Percentiles rank a stretch among this genome's conserved stretches.
These are phyloP conservation scores for Fissipunctia ypsillon DNA, from an alignment of 2,888 invertebrate genomes.

Conservation along the genomic window DNA sequence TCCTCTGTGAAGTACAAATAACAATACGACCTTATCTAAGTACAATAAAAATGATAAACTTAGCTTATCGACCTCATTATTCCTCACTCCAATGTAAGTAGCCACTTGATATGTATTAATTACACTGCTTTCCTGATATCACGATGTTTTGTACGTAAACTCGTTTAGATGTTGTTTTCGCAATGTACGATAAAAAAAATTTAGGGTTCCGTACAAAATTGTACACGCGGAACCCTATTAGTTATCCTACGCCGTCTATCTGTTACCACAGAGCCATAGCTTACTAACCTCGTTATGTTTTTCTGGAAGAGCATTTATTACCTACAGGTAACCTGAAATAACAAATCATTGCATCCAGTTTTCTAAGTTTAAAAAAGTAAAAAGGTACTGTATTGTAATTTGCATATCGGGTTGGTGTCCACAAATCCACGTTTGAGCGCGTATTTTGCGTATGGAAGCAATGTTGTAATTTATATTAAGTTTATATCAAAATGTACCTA, in stretches of 20 bases:
- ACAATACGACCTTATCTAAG: slow-evolving; percentile 43
- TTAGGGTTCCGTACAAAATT: neutral
- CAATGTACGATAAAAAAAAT: neutral
- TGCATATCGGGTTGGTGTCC: neutral
- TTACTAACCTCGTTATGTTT: neutral
- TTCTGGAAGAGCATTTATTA: neutral
- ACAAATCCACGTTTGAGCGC: neutral
- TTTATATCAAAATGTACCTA: too few relatives aligned
- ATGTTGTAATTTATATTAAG: too few relatives aligned
- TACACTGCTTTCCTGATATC: slow-evolving; percentile 54
- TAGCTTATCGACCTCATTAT: slow-evolving; percentile 61
- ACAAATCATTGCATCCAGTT: neutral
- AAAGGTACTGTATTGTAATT: neutral
- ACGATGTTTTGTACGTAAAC: slow-evolving; percentile 39
- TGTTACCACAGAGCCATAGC: neutral
- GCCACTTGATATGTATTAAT: slow-evolving; percentile 60
- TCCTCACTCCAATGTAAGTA: slow-evolving; percentile 51
- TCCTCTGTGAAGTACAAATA: slow-evolving; percentile 42
- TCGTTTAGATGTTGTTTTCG: slow-evolving; percentile 27
- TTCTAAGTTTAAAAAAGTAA: neutral
- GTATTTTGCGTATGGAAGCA: neutral
- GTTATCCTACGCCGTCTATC: too few relatives aligned
- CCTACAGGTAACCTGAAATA: neutral
- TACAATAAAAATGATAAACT: slow-evolving; percentile 60
- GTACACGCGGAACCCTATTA: neutral